phyloP scores from a whole-genome alignment of 2,888 invertebrate genomes.

The Tenthredo scrophulariae region DNA sequence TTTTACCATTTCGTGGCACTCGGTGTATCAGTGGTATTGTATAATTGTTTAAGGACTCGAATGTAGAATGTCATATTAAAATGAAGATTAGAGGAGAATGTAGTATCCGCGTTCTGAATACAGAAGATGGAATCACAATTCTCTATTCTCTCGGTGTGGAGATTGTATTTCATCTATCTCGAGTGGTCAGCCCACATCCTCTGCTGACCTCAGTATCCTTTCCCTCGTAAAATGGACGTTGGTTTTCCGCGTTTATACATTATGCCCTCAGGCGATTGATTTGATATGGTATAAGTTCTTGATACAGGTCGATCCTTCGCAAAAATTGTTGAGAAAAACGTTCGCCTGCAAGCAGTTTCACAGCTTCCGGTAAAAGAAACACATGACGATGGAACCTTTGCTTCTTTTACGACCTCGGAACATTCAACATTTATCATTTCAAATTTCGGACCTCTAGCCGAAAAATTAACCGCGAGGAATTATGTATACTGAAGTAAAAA shows the following conservation, averaged over 20 bases:
- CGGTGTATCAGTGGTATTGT: neutral
- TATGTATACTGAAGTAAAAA: neutral
- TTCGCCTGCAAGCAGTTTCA: neutral
- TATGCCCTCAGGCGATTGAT: neutral
- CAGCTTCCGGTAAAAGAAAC: neutral
- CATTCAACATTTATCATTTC: no score
- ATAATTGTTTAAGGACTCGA: neutral
- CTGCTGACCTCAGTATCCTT: conserved; percentile 10
- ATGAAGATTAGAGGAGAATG: neutral
- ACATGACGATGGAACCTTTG: neutral
- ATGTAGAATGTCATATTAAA: neutral
- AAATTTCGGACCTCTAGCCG: neutral
- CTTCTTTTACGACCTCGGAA: neutral
- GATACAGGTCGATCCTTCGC: neutral
- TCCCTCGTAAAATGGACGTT: neutral
- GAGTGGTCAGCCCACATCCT: conserved; percentile 31
- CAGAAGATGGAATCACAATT: neutral
- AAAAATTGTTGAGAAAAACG: neutral
- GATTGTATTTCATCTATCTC: neutral
- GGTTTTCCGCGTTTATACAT: neutral
- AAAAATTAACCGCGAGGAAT: neutral
- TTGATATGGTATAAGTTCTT: neutral
- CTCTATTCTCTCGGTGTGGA: neutral
- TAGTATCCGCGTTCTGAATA: neutral
- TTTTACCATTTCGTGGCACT: neutral